Conservation (phyloP, 2,888 invertebrate genomes). For the Bimastos eiseni region DNA sequence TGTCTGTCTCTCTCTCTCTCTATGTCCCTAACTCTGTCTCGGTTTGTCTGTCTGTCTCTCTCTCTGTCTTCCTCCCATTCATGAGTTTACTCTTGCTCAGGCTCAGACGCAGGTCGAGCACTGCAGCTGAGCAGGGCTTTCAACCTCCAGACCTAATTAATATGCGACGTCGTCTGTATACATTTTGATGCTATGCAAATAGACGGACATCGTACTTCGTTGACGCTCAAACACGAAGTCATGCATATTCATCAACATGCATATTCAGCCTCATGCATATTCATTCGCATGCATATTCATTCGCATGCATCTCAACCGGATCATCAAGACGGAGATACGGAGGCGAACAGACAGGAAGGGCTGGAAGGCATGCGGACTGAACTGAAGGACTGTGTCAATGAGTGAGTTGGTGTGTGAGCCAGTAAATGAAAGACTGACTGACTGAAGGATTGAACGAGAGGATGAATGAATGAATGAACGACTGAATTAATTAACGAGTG, state of each 20-base stretch:
- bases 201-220: not conserved
- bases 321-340: not conserved
- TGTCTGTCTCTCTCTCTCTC: too few relatives aligned
- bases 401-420: not conserved
- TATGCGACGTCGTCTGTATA: not conserved
- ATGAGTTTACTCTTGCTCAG: not conserved
- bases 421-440: not conserved
- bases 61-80: not conserved
- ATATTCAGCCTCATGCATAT: not conserved
- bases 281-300: not conserved
- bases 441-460: not conserved
- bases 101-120: not conserved
- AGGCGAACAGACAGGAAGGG: not conserved
- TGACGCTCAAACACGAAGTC: not conserved
- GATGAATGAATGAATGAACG: not conserved
- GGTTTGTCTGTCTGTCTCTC: too few relatives aligned
- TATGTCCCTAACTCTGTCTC: too few relatives aligned
- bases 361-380: not conserved
- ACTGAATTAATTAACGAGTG: too few relatives aligned
- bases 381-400: not conserved
- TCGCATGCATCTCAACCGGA: not conserved
- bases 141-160: not conserved
- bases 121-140: not conserved
- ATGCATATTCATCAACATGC: not conserved
- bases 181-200: slow-evolving; percentile 6